Conservation (phyloP, 2,797 vertebrate genomes). For the Tokudaia muenninki region DNA sequence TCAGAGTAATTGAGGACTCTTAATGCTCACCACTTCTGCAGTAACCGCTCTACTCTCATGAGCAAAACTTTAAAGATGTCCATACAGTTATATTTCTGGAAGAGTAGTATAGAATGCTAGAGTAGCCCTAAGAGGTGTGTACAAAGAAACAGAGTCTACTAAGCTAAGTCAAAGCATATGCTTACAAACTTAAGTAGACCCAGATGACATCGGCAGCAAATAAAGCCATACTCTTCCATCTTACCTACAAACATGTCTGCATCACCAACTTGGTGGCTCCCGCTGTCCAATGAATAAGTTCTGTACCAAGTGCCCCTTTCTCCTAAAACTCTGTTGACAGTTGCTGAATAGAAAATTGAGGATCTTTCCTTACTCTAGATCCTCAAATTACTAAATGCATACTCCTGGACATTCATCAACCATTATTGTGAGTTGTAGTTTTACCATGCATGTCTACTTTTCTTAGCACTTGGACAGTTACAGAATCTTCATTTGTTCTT, state of each 20-base stretch:
- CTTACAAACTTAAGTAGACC: not conserved
- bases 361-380: not conserved
- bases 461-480: not conserved
- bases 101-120: not conserved
- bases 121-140: not conserved
- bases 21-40: not conserved
- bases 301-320: not conserved
- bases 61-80: not conserved
- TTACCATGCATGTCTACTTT: not conserved
- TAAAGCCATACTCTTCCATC: not conserved
- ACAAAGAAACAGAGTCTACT: rapidly evolving
- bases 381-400: not conserved
- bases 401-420: not conserved
- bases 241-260: not conserved
- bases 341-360: rapidly evolving
- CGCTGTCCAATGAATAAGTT: rapidly evolving
- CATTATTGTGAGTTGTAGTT: not conserved
- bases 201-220: not conserved
- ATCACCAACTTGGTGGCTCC: not conserved
- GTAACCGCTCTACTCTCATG: not conserved
- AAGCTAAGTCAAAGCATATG: constrained; percentile 32
- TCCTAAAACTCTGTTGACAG: not conserved
- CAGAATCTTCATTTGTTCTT: not conserved
- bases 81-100: not conserved
- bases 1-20: not conserved